Evolutionary conservation across 2,113 vertebrate species (phyloP).

Genomic region (Carassius gibelio): DNA sequence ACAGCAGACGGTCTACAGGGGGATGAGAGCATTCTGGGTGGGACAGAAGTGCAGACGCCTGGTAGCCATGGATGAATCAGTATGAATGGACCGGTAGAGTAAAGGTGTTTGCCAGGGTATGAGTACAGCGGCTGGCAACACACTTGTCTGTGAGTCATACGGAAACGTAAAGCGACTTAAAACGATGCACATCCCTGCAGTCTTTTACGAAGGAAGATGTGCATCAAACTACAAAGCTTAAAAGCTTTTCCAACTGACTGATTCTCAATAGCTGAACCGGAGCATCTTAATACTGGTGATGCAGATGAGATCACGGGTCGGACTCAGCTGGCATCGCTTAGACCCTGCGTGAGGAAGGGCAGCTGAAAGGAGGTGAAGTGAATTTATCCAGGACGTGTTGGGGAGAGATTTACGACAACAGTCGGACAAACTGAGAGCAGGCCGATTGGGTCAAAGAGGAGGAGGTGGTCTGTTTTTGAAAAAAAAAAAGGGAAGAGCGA

Average conservation of each 20-base stretch:
- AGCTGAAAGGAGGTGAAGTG: constrained; percentile 25
- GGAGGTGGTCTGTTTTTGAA: neutral
- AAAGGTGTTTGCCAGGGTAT: constrained; percentile 27
- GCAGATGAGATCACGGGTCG: neutral
- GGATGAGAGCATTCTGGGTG: neutral
- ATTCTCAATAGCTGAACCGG: neutral
- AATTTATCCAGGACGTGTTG: constrained; percentile 51
- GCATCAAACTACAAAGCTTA: neutral
- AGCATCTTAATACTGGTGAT: neutral
- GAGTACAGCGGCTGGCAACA: constrained; percentile 41
- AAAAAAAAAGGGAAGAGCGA: constrained; percentile 36
- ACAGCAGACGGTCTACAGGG: neutral
- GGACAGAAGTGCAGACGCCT: neutral
- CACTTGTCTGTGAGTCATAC: constrained; percentile 36
- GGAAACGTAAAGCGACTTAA: constrained; percentile 15
- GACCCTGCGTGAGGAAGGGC: constrained; percentile 48
- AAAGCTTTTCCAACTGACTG: neutral
- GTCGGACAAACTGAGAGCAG: constrained; percentile 1
- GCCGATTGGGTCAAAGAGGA: constrained; percentile 14
- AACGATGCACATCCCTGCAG: neutral
- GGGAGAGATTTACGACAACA: constrained; percentile 53
- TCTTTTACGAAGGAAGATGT: neutral
- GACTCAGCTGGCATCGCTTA: constrained; percentile 60
- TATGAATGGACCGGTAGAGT: constrained; percentile 33
- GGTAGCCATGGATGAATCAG: constrained; percentile 19